Evolutionary conservation across 1,140 invertebrate genomes (phyloP).

Genomic region (Euglossa dilemma): DNA sequence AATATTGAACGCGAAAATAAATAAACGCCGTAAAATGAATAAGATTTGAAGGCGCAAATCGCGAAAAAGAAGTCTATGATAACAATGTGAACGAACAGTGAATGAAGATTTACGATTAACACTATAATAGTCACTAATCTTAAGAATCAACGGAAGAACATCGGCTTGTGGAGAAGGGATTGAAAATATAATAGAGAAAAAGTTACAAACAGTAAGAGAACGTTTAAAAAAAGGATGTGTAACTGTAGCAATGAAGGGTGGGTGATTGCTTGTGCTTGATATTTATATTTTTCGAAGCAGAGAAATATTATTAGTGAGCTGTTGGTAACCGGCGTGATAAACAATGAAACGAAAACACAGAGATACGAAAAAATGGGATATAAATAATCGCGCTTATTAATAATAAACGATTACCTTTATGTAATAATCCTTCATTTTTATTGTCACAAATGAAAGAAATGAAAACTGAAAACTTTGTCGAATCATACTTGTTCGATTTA

Average conservation of each 20-base stretch:
- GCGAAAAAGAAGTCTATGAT: conserved; percentile 13
- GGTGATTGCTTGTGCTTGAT: conserved; percentile 78
- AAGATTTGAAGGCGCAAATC: conserved; percentile 19
- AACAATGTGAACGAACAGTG: conserved; percentile 45
- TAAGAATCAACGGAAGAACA: conserved; percentile 68
- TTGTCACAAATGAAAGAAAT: conserved; percentile 46
- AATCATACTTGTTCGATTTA: conserved; percentile 77
- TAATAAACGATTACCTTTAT: conserved; percentile 73
- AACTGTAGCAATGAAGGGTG: conserved; percentile 50
- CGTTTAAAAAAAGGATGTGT: conserved; percentile 28
- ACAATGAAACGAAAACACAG: conserved; percentile 51
- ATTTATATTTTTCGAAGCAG: conserved; percentile 80
- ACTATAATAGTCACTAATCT: conserved; percentile 77
- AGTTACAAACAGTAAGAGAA: conserved; percentile 28
- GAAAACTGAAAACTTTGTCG: conserved; percentile 62
- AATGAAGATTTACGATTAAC: conserved; percentile 55
- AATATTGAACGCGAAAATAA: conserved; percentile 72
- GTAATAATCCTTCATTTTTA: conserved; percentile 70
- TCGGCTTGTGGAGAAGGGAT: conserved; percentile 55
- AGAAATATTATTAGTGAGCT: conserved; percentile 71
- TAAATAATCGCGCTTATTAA: conserved; percentile 73
- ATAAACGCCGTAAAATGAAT: conserved; percentile 65
- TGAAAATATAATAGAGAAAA: conserved; percentile 24
- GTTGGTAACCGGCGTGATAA: conserved; percentile 53
- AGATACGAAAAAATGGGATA: conserved; percentile 44